Evolutionary conservation across 2,113 vertebrate genomes (phyloP), one percentile per base, ranked within the genome.

Genomic region (Gallinago paraguaiae): DNA sequence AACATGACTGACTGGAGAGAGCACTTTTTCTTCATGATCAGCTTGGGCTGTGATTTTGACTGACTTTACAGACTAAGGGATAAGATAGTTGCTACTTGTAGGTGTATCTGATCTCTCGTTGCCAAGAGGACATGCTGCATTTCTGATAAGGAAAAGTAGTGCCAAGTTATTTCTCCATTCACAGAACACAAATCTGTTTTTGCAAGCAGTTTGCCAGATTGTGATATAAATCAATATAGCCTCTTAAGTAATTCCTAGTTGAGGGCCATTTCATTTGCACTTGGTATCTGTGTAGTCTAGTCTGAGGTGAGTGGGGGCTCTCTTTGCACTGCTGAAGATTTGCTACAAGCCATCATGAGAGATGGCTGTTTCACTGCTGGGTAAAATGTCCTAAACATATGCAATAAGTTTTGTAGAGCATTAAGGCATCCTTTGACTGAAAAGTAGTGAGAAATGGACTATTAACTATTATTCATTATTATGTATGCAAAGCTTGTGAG

Each of bases 381-480:
- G 19, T 90, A 46, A 80, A 76, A 72, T 10, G 10, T 13, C 22
- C 43, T 18, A 28, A 75, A 28, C 2, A 2, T 19, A 24, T 7
- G 18, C 67, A 75, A 3, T 30, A 22, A 35, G 59, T 60, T 84
- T 81, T 53, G 54, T 56, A 51, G 65, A 75, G 51, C 31, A 61
- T 74, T 54, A 59, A 59, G 48, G 53, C 43, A 61, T 53, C 48
- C n/a, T 80, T 76, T 64, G 68, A 69, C 45, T 89, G 64, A 88
- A 91, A 96, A 91, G 22, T 17, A 74, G n/a, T 48, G 72, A 93
- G 83, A 69, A 91, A 87, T 70, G 45, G 60, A 9, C 74, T 86
- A 53, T 83, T 92, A 83, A 83, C n/a, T 93, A 4, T 70, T 92
- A 65, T 41, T 74, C 59, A 31, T 77, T 72, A 74, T 65, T 86